A percentile compares a stretch with the other conserved stretches of the same genome.
Conservation (phyloP, 2,113 vertebrate species). For the Rhinolophus ferrumequinum region DNA sequence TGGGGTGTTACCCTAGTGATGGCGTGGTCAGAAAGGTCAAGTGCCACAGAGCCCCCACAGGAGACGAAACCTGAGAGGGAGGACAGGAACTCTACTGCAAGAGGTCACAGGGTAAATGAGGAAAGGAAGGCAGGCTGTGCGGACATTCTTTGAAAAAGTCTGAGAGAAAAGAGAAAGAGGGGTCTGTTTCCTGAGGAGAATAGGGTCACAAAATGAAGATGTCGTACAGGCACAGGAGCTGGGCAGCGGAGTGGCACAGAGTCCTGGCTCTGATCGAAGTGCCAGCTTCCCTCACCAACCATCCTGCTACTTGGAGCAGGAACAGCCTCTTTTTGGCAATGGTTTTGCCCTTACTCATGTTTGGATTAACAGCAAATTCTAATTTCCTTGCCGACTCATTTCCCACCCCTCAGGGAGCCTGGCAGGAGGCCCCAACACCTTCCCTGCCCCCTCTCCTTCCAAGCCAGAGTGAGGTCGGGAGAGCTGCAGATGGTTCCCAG, state of each 20-base stretch:
- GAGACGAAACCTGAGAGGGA: neutral
- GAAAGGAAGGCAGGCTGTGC: neutral
- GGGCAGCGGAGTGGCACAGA: neutral
- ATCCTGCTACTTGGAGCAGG: neutral
- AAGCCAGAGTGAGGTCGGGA: neutral
- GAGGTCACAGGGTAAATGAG: neutral
- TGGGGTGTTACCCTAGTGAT: too few relatives aligned
- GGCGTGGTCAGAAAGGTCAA: neutral
- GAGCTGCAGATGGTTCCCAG: neutral
- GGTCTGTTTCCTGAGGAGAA: neutral
- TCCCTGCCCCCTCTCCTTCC: neutral
- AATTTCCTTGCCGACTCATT: slow-evolving; percentile 61
- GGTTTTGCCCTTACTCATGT: slow-evolving; percentile 33
- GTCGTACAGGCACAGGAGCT: rapidly evolving
- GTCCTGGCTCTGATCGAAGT: neutral
- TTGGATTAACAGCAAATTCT: slow-evolving; percentile 50
- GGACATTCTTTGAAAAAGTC: neutral
- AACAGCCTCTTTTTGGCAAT: neutral
- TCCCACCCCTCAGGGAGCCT: slow-evolving; percentile 50
- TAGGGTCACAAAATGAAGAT: neutral
- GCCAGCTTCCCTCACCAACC: neutral
- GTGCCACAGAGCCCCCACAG: neutral
- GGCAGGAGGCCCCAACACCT: slow-evolving; percentile 8
- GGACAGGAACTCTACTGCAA: neutral
- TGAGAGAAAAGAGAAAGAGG: neutral